Evolutionary conservation across 23 tunicate species (phyloP).

Genomic region (Ciona savignyi): DNA sequence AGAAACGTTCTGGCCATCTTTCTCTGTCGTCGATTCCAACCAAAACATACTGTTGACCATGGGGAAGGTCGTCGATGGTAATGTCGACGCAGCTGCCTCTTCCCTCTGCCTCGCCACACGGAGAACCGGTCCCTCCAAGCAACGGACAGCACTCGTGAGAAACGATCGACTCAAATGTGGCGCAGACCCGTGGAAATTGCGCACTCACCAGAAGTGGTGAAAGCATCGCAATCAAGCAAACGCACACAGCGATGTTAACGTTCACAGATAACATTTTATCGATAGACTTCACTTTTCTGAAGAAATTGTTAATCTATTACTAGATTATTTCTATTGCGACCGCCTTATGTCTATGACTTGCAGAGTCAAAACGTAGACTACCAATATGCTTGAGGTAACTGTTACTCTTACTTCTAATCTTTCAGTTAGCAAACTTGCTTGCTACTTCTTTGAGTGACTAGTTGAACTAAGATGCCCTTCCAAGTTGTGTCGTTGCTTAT

Average conservation of each 20-base stretch:
- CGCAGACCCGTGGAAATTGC: constrained; percentile 52
- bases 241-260: too few relatives aligned
- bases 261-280: too few relatives aligned
- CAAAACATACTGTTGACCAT: constrained; percentile 65
- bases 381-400: too few relatives aligned
- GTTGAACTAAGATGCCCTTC: not conserved
- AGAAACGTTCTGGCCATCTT: constrained; percentile 85
- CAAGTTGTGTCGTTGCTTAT: not conserved
- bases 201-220: not conserved
- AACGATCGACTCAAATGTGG: constrained; percentile 30
- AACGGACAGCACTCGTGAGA: constrained; percentile 56
- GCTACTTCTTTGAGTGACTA: too few relatives aligned
- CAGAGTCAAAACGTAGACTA: too few relatives aligned
- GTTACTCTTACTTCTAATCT: too few relatives aligned
- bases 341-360: too few relatives aligned
- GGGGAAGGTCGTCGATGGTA: constrained; percentile 33
- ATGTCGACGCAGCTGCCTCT: constrained; percentile 37
- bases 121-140: constrained; percentile 20
- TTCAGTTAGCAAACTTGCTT: too few relatives aligned
- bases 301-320: too few relatives aligned
- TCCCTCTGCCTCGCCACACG: constrained; percentile 43
- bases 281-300: too few relatives aligned
- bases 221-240: too few relatives aligned
- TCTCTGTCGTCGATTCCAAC: constrained; percentile 85
- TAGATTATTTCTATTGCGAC: too few relatives aligned